Conservation (phyloP, 2,797 vertebrate species). For the Anomalospiza imberbis region DNA sequence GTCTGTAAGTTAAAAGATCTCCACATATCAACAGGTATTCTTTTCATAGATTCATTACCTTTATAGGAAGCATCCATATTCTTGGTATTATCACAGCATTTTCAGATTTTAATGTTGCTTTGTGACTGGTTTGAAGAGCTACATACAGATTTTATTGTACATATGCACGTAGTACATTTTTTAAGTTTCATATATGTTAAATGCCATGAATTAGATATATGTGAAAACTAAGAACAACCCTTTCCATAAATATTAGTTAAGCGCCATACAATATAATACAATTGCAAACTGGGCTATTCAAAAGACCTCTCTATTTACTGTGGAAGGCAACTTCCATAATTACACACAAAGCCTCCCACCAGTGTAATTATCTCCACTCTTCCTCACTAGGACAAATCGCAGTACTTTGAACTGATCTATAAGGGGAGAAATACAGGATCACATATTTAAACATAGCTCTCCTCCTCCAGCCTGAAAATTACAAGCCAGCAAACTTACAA, state of each 20-base stretch:
- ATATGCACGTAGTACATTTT: rapidly evolving
- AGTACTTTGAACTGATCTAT: not conserved
- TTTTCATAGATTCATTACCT: not conserved
- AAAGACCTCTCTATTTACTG: not conserved
- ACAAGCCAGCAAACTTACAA: not conserved
- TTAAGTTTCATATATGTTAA: not conserved
- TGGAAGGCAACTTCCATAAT: not conserved
- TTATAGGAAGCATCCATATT: not conserved
- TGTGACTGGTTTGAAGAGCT: not conserved
- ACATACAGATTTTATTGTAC: not conserved
- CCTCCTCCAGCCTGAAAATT: not conserved
- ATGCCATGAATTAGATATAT: not conserved
- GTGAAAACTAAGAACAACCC: not conserved
- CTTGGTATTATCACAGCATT: not conserved
- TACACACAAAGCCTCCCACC: not conserved
- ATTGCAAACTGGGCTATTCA: not conserved
- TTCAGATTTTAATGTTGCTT: not conserved
- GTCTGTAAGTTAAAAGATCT: not conserved
- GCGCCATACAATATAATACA: not conserved
- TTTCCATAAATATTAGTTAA: not conserved
- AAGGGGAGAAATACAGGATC: not conserved
- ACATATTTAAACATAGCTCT: not conserved
- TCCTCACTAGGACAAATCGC: not conserved
- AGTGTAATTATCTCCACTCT: not conserved
- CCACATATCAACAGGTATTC: not conserved